phyloP scores from a whole-genome alignment of 2,888 invertebrate genomes.

The Torymus auratus region DNA sequence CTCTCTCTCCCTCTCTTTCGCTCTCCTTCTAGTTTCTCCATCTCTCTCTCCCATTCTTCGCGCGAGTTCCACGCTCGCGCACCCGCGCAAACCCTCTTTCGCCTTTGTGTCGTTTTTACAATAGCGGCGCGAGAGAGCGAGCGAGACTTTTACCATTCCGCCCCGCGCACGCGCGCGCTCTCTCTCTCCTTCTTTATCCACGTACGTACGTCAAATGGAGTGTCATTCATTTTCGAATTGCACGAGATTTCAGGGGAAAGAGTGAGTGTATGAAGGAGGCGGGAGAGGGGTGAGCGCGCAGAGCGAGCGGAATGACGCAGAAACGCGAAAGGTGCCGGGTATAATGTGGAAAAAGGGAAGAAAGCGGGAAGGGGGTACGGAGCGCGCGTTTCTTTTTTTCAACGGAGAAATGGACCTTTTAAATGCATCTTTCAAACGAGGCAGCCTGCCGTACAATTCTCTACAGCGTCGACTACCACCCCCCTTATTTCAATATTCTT shows the following conservation, averaged over 20 bases:
- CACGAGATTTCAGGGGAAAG: slow-evolving; percentile 64
- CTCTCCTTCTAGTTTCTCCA: too few species aligned
- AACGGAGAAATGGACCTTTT: slow-evolving; percentile 41
- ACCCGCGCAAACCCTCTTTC: slow-evolving; percentile 51
- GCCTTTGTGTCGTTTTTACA: slow-evolving; percentile 72
- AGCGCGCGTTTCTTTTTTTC: slow-evolving; percentile 11
- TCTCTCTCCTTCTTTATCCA: slow-evolving; percentile 45
- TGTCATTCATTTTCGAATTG: slow-evolving; percentile 71
- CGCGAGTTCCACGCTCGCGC: slow-evolving; percentile 6
- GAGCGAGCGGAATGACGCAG: slow-evolving; percentile 16
- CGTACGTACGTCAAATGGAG: slow-evolving; percentile 65
- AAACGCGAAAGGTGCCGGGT: slow-evolving; percentile 14
- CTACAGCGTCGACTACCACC: too few species aligned
- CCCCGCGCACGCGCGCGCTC: neutral
- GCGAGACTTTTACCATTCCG: slow-evolving; percentile 43
- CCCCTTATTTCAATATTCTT: slow-evolving; percentile 47
- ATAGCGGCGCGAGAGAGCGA: slow-evolving; percentile 61
- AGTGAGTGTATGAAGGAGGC: slow-evolving; percentile 23
- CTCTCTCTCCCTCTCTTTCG: slow-evolving; percentile 29
- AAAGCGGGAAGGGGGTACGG: neutral
- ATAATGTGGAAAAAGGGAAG: slow-evolving; percentile 34
- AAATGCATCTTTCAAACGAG: slow-evolving; percentile 34
- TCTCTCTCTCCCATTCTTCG: slow-evolving; percentile 22
- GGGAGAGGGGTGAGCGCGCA: neutral
- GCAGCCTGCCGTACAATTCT: neutral